phyloP scores from a whole-genome alignment of 2,888 invertebrate genomes.

The Ophion costatus region DNA sequence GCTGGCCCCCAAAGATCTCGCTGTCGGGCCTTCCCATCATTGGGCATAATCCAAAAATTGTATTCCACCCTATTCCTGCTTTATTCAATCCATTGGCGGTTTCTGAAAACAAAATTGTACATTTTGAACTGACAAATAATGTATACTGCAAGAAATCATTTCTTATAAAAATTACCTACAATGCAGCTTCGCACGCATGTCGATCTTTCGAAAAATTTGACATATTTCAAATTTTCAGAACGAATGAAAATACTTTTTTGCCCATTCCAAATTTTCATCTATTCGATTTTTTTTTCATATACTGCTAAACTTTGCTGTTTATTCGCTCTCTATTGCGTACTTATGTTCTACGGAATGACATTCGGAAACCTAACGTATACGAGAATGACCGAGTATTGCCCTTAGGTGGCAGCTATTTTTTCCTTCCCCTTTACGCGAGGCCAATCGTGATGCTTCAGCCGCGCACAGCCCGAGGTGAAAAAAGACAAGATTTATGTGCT shows the following conservation, averaged over 20 bases:
- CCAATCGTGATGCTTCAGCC: slow-evolving; percentile 4
- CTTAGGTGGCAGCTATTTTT: background rate
- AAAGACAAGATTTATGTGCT: background rate
- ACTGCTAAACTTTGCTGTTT: background rate
- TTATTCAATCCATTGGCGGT: slow-evolving; percentile 4
- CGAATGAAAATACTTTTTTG: background rate
- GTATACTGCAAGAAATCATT: too few species aligned
- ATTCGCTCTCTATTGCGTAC: background rate
- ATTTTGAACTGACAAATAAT: background rate
- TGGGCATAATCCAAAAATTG: slow-evolving; percentile 9
- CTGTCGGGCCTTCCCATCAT: background rate
- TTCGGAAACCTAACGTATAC: background rate
- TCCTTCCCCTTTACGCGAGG: too few species aligned
- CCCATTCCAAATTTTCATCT: background rate
- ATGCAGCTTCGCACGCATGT: background rate
- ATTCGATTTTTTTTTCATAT: background rate
- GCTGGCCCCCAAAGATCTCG: background rate
- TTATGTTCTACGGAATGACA: background rate
- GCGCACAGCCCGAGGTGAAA: background rate
- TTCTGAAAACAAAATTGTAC: slow-evolving; percentile 15
- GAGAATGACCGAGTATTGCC: background rate
- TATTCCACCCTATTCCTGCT: background rate
- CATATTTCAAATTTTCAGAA: background rate
- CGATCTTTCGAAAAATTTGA: background rate
- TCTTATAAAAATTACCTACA: too few species aligned